Conservation (phyloP, 2,113 vertebrate species). For the Trachemys scripta region DNA sequence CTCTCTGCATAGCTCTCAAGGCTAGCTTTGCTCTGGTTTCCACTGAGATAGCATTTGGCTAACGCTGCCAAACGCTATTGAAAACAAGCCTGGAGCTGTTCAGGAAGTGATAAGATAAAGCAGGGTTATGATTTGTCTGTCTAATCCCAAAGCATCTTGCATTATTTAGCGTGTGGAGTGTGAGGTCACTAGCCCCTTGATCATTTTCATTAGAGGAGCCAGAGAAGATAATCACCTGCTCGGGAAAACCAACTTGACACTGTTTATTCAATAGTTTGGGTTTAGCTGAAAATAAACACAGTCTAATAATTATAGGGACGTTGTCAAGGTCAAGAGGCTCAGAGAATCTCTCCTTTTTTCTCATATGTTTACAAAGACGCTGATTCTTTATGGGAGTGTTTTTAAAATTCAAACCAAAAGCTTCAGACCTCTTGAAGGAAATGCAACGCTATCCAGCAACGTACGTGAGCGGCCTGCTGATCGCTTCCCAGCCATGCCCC, state of each 20-base stretch:
- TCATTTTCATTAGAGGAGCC: constrained; percentile 75
- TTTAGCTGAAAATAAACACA: constrained; percentile 74
- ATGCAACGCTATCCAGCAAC: constrained; percentile 39
- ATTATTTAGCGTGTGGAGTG: constrained; percentile 65
- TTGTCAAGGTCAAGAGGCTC: constrained; percentile 65
- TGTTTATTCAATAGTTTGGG: constrained; percentile 57
- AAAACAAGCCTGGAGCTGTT: constrained; percentile 61
- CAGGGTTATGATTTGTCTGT: constrained; percentile 67
- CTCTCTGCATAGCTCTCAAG: neutral
- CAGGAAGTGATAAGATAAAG: constrained; percentile 68
- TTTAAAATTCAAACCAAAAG: constrained; percentile 20
- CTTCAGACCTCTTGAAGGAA: constrained; percentile 53
- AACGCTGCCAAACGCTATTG: constrained; percentile 17
- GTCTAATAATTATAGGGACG: constrained; percentile 67
- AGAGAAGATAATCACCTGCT: constrained; percentile 67
- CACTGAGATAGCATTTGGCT: constrained; percentile 55
- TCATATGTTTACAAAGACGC: constrained; percentile 59
- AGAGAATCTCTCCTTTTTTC: neutral
- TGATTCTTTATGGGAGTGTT: constrained; percentile 10
- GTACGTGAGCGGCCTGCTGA: constrained; percentile 61
- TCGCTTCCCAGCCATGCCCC: neutral
- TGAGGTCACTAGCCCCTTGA: constrained; percentile 72
- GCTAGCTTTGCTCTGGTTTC: constrained; percentile 35
- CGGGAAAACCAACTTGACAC: constrained; percentile 53
- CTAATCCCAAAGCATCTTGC: constrained; percentile 68